Percentiles rank a stretch among this genome's conserved stretches.
phyloP scores from a whole-genome alignment of 2,113 vertebrate species.

The Myiozetetes cayanensis region DNA sequence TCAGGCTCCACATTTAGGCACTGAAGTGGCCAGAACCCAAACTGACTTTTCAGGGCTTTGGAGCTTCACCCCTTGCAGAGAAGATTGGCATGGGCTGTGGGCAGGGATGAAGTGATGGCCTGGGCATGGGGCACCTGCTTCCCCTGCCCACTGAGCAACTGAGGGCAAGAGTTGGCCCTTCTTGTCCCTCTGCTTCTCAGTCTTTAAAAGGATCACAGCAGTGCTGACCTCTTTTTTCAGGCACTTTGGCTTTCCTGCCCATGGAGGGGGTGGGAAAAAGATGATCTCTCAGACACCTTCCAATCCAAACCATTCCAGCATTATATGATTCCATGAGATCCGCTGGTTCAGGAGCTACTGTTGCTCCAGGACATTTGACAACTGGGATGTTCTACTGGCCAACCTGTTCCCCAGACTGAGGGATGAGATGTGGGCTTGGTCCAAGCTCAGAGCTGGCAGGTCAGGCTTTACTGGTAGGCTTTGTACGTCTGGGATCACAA shows the following conservation, averaged over 20 bases:
- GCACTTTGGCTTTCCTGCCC: neutral
- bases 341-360: neutral
- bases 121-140: neutral
- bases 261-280: neutral
- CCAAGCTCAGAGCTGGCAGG: neutral
- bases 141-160: neutral
- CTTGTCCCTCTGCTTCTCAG: neutral
- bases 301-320: neutral
- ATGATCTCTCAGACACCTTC: neutral
- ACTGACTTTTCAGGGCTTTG: neutral
- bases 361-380: neutral
- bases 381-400: neutral
- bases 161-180: neutral
- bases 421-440: neutral
- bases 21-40: neutral
- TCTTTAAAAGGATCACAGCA: neutral
- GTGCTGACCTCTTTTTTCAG: neutral
- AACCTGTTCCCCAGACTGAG: neutral
- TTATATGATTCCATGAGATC: neutral
- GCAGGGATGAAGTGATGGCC: rapidly evolving
- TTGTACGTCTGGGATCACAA: neutral
- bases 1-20: neutral
- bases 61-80: neutral
- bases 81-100: neutral
- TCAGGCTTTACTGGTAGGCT: neutral